Evolutionary conservation across 2,888 invertebrate species (phyloP).

Genomic region (Sphaeridia pumilis): DNA sequence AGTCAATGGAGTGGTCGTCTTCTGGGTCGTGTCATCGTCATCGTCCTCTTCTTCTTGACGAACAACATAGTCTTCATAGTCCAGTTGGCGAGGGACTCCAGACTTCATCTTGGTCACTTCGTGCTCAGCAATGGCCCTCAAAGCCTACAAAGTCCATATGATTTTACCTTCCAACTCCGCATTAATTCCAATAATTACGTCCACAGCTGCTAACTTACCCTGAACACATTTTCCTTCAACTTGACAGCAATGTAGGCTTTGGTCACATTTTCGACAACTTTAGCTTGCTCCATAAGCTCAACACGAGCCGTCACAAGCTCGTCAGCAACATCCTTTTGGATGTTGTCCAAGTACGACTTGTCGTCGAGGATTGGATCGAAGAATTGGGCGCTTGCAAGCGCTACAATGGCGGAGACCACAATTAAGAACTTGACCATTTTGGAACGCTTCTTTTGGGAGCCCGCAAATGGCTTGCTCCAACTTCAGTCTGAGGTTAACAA

Average conservation of each 20-base stretch:
- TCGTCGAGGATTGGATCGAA: slow-evolving; percentile 18
- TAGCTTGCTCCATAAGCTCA: slow-evolving; percentile 8
- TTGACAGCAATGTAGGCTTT: slow-evolving; percentile 15
- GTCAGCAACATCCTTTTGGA: slow-evolving; percentile 9
- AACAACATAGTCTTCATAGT: background rate
- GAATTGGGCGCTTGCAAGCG: slow-evolving; percentile 10
- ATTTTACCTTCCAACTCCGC: no score
- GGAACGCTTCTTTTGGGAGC: no score
- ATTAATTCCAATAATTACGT: no score
- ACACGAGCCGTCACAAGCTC: slow-evolving; percentile 11
- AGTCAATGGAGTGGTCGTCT: slow-evolving; percentile 15
- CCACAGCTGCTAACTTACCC: background rate
- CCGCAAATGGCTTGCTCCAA: no score
- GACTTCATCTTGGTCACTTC: slow-evolving; percentile 2
- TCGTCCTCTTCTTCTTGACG: slow-evolving; percentile 13
- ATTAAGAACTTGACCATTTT: background rate
- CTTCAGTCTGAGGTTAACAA: no score
- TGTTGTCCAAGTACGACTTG: slow-evolving; percentile 16
- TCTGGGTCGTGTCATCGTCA: slow-evolving; percentile 8
- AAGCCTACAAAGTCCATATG: slow-evolving; percentile 4
- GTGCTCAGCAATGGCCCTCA: slow-evolving; percentile 9
- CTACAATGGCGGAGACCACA: background rate
- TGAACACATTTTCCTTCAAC: slow-evolving; percentile 17
- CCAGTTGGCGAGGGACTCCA: background rate
- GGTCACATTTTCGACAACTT: slow-evolving; percentile 9